Percentiles rank a stretch among this genome's conserved stretches.
phyloP scores from a whole-genome alignment of 2,888 invertebrate species.

The Deroplatys truncata region DNA sequence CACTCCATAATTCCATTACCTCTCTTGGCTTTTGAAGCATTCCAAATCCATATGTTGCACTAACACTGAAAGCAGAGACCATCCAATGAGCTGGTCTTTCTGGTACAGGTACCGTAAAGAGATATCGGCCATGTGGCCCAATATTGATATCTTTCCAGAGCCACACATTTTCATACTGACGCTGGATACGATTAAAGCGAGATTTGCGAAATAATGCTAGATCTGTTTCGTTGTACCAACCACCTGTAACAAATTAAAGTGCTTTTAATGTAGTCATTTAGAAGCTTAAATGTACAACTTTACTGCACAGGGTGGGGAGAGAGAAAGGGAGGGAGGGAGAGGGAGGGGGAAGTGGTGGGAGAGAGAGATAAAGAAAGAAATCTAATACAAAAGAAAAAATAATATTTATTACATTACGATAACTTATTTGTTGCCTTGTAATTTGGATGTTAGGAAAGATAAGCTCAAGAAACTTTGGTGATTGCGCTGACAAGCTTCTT shows the following conservation, averaged over 20 bases:
- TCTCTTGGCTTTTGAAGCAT: constrained; percentile 76
- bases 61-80: constrained; percentile 87
- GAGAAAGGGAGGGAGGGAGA: no score
- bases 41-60: constrained; percentile 80
- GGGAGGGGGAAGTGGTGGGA: no score
- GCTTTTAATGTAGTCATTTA: no score
- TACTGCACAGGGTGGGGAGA: no score
- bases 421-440: no score
- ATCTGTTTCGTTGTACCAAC: constrained; percentile 61
- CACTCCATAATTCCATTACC: constrained; percentile 43
- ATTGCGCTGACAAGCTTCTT: no score
- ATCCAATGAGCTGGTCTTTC: constrained; percentile 86
- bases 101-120: constrained; percentile 83
- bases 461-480: no score
- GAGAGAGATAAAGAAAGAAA: no score
- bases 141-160: constrained; percentile 92
- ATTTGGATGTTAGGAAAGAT: no score
- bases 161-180: constrained; percentile 94
- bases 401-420: no score
- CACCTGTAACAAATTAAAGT: constrained; percentile 44
- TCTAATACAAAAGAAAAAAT: no score
- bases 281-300: no score
- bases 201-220: constrained; percentile 71
- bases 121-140: constrained; percentile 83
- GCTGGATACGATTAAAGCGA: constrained; percentile 81